Percentiles rank a stretch among this genome's conserved stretches.
Conservation (phyloP, 2,797 vertebrate species). For the Peromyscus attwateri region DNA sequence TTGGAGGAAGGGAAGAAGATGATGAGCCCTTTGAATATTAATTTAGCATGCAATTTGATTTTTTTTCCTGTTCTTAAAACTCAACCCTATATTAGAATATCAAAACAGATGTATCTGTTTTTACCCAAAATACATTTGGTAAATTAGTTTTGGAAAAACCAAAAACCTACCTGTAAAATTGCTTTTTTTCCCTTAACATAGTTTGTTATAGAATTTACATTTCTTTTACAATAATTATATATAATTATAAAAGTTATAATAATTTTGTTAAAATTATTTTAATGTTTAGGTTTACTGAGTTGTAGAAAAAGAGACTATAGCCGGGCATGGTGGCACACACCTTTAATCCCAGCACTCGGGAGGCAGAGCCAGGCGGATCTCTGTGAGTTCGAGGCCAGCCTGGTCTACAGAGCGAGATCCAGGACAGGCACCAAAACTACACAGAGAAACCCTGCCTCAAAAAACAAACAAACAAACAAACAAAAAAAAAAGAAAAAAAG, state of each 20-base stretch:
- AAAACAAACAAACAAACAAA: too few species aligned
- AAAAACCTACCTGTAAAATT: constrained; percentile 71
- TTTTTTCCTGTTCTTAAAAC: constrained; percentile 63
- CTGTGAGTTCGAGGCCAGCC: too few species aligned
- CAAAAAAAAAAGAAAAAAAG: neutral
- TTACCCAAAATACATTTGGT: constrained; percentile 51
- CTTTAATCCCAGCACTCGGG: too few species aligned
- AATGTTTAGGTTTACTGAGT: constrained; percentile 37
- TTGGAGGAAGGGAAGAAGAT: constrained; percentile 89
- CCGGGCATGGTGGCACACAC: too few species aligned
- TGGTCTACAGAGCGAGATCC: too few species aligned
- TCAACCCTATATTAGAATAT: constrained; percentile 51
- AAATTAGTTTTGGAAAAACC: neutral
- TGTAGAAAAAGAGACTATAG: constrained; percentile 3
- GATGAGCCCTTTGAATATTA: constrained; percentile 69
- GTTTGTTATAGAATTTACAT: constrained; percentile 41
- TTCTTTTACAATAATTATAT: neutral
- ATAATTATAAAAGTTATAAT: too few species aligned
- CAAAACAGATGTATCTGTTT: constrained; percentile 52
- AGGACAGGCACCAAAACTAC: too few species aligned
- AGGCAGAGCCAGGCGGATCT: too few species aligned
- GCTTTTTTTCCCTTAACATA: constrained; percentile 31
- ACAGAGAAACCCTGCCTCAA: too few species aligned
- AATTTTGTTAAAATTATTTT: constrained; percentile 51
- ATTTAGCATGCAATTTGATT: constrained; percentile 47